Base-by-base conservation (phyloP, 2,113 vertebrate genomes). In the Pampusana beccarii region DNA sequence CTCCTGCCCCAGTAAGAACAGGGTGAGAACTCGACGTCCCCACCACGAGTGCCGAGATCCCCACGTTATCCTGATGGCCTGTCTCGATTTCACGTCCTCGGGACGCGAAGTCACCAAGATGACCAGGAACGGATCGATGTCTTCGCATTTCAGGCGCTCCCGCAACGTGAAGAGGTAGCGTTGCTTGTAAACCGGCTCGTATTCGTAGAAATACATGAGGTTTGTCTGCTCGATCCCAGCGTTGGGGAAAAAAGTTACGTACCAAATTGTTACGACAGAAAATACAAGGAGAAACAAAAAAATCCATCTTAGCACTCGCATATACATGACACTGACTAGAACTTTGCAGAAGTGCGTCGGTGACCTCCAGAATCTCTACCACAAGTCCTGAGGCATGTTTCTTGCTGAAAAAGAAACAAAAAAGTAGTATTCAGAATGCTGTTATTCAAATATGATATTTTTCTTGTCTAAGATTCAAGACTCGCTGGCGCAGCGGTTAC, bases 71-170 rank as follows among this genome's bases (percentile, higher is more conserved):
- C 98, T 88, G 90, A 98, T 90, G 54, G 98, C 97, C 86, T 98
- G 97, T 56, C 98, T 97, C 33, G 91, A 95, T 61, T 78, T 31
- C 85, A 97, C 48, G 0, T 98, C 92, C 8, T 67, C 4, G 5
- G 98, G 98, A 1, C 48, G 33, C 1, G 98, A 98, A 2, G 97
- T 90, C 80, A 98, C 97, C 86, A 98, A 77, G 91, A 98, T 97
- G 94, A 98, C 96, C 4, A 98, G 96, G 73, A 98, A 98, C 0
- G 97, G 97, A 15, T 42, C 34, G 12, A 20, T 5, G 29, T 83
- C 58, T 60, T 92, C 66, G 88, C 97, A 98, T 5, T 20, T 31
- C 5, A 31, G 75, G 88, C 28, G 95, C 74, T 95, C 91, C 10
- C 86, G 93, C 58, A 97, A 90, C 0, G 95, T 95, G 91, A 98